These are phyloP conservation scores for Syngnathus rostellatus DNA, from an alignment of 2,797 vertebrate species.

Conservation along the genomic window DNA sequence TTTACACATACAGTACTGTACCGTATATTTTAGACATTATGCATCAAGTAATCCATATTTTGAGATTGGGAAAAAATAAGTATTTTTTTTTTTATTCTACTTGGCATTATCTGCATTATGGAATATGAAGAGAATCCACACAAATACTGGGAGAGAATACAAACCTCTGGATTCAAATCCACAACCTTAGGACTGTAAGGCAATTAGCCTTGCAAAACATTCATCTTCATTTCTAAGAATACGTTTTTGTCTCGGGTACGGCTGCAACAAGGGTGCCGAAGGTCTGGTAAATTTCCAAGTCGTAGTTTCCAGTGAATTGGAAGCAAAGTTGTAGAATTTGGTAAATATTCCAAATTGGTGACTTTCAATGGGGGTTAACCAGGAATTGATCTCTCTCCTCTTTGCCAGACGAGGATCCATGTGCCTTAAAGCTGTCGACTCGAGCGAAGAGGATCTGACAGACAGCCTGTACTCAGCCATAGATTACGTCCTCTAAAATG, in stretches of 20 bases:
- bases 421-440: constrained; percentile 64
- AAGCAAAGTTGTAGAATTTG: not conserved
- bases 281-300: no score
- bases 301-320: not conserved
- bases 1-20: no score
- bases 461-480: constrained; percentile 68
- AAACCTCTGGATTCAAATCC: no score
- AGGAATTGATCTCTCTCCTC: not conserved
- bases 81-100: no score
- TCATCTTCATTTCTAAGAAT: not conserved
- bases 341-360: not conserved
- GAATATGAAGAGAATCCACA: no score
- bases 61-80: no score
- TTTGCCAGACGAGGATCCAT: constrained; percentile 65
- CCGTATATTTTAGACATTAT: not conserved
- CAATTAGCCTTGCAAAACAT: not conserved
- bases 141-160: no score
- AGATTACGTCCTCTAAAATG: constrained; percentile 67
- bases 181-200: no score
- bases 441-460: constrained; percentile 66
- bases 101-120: no score
- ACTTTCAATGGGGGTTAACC: not conserved
- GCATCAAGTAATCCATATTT: no score
- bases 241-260: no score
- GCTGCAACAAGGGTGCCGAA: no score